Evolutionary conservation across 1,140 invertebrate genomes (phyloP).

Genomic region (Magallana angulata): DNA sequence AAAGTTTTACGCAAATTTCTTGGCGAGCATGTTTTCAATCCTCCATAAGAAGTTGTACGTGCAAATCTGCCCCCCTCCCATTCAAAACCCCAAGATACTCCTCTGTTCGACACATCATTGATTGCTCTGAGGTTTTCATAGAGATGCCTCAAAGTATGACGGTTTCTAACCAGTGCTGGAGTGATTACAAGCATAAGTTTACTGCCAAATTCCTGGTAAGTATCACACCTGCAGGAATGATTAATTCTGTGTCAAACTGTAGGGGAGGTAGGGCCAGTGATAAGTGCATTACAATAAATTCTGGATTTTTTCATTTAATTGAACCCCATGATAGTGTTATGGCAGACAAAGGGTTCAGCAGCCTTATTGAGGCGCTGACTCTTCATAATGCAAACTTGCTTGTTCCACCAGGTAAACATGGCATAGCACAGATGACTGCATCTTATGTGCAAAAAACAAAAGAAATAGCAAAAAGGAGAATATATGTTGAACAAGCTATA

Average conservation of each 20-base stretch:
- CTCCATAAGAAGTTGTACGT: no score
- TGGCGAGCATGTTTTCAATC: no score
- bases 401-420: constrained; percentile 34
- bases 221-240: constrained; percentile 77
- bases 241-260: constrained; percentile 76
- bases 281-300: constrained; percentile 75
- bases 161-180: neutral
- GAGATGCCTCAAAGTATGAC: constrained; percentile 21
- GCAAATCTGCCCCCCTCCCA: no score
- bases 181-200: constrained; percentile 39
- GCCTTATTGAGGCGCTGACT: constrained; percentile 35
- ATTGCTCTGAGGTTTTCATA: constrained; percentile 29
- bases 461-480: constrained; percentile 44
- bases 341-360: constrained; percentile 62
- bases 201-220: constrained; percentile 70
- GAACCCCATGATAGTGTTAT: no score
- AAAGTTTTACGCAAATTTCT: no score
- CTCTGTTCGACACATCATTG: constrained; percentile 17
- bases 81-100: no score
- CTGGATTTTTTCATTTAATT: constrained; percentile 63
- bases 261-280: constrained; percentile 77
- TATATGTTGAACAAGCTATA: constrained; percentile 45
- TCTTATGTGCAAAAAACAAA: constrained; percentile 46
- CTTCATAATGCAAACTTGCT: constrained; percentile 6
- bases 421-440: constrained; percentile 43